phyloP scores from a whole-genome alignment of 64 coral and sea anemone genomes.

The Stichodactyla mertensii region DNA sequence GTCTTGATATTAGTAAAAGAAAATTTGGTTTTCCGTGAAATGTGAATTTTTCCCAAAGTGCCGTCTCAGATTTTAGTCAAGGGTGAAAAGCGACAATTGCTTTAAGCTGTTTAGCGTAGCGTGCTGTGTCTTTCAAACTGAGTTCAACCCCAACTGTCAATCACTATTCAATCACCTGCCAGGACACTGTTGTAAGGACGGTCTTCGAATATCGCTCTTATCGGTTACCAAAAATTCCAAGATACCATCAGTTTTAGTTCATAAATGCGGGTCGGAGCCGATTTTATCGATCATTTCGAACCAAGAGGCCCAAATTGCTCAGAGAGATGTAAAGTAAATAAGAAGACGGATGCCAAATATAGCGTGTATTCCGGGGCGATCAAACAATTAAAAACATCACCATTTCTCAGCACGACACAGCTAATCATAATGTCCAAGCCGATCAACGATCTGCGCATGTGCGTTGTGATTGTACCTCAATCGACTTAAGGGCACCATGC shows the following conservation, averaged over 20 bases:
- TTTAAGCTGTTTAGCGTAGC: conserved; percentile 91
- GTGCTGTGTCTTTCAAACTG: conserved; percentile 91
- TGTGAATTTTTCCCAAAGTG: not conserved
- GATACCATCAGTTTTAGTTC: not conserved
- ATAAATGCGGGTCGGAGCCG: not conserved
- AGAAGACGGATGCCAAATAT: conserved; percentile 92
- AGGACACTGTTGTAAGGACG: conserved; percentile 52
- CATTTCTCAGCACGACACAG: conserved; percentile 82
- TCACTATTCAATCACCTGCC: conserved; percentile 93
- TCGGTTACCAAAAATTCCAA: conserved; percentile 5
- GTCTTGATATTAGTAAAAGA: not conserved
- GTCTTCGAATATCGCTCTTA: conserved; percentile 13
- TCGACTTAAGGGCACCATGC: conserved; percentile 77
- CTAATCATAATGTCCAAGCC: conserved; percentile 89
- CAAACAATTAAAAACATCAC: conserved; percentile 99
- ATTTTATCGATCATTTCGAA: not conserved
- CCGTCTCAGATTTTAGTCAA: not conserved
- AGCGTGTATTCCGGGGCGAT: conserved; percentile 98
- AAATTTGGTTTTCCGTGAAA: not conserved
- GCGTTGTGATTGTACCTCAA: conserved; percentile 74
- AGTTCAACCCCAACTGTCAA: conserved; percentile 88
- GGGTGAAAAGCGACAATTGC: conserved; percentile 47
- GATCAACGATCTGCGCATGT: conserved; percentile 90
- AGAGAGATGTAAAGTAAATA: conserved; percentile 61
- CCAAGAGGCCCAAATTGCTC: conserved; percentile 3